Evolutionary conservation across 1,140 invertebrate species (phyloP).

Genomic region (Magallana ariakensis): DNA sequence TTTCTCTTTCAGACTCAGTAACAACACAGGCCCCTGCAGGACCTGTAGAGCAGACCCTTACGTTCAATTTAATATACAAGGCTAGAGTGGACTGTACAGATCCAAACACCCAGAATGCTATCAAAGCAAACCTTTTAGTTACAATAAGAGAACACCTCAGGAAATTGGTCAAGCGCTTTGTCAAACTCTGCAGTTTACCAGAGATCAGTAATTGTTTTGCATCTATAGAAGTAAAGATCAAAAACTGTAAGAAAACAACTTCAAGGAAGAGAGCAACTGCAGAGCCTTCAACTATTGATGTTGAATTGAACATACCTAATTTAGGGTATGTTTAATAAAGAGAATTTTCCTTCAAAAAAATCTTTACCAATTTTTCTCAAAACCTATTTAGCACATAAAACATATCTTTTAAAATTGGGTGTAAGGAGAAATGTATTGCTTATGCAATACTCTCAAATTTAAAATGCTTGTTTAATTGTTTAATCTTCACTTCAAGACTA

Average conservation of each 20-base stretch:
- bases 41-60: not conserved
- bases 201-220: not conserved
- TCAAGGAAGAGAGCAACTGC: not conserved
- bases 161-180: not conserved
- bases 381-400: not conserved
- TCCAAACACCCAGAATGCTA: not conserved
- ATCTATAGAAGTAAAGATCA: not conserved
- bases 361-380: not conserved
- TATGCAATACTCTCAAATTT: too few relatives aligned
- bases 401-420: not conserved
- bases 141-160: not conserved
- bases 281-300: not conserved
- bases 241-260: not conserved
- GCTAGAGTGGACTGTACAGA: not conserved
- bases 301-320: slow-evolving; percentile 26
- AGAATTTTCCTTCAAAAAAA: not conserved
- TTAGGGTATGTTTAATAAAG: not conserved
- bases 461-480: not conserved
- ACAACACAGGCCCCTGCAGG: not conserved
- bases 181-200: not conserved
- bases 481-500: not conserved
- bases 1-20: not conserved
- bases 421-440: not conserved
- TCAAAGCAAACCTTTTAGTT: not conserved
- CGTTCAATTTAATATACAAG: not conserved